Percentiles rank a stretch among this genome's conserved stretches.
Evolutionary conservation across 53 echinoderm and acorn worm species (phyloP).

Genomic region (Temnopleurus reevesii): DNA sequence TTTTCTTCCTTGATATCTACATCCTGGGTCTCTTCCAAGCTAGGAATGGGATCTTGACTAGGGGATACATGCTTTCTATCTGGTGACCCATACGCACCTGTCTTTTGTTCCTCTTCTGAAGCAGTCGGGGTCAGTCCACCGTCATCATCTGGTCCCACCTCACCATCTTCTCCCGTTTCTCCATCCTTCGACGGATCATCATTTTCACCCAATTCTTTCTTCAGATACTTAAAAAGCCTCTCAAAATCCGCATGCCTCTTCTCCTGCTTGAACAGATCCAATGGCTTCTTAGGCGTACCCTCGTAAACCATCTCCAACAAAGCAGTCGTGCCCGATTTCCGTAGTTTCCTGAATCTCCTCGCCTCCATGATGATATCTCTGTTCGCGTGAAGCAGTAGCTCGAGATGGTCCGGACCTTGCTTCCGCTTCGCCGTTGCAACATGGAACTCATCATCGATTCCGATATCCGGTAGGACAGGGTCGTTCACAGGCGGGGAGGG

Average conservation of each 20-base stretch:
- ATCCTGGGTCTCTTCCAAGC: background rate
- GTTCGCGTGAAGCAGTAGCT: slow-evolving; percentile 18
- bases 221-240: slow-evolving; percentile 1
- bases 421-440: background rate
- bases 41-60: background rate
- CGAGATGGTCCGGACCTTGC: slow-evolving; percentile 4
- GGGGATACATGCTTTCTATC: background rate
- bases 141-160: background rate
- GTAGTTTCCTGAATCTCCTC: background rate
- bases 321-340: slow-evolving; percentile 12
- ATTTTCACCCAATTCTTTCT: background rate
- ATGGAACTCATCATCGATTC: slow-evolving; percentile 46
- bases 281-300: background rate
- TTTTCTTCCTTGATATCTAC: background rate
- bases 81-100: background rate
- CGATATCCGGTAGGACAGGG: slow-evolving; percentile 9
- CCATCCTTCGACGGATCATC: background rate
- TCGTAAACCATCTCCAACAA: slow-evolving; percentile 37
- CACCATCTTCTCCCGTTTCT: background rate
- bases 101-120: background rate
- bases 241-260: slow-evolving; percentile 8
- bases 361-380: slow-evolving; percentile 2
- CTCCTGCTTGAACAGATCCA: slow-evolving; percentile 21
- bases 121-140: background rate
- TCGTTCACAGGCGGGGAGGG: slow-evolving; percentile 34